Percentiles rank a stretch among this genome's conserved stretches.
Conservation (phyloP, 2,888 invertebrate species). For the Elegia similella region DNA sequence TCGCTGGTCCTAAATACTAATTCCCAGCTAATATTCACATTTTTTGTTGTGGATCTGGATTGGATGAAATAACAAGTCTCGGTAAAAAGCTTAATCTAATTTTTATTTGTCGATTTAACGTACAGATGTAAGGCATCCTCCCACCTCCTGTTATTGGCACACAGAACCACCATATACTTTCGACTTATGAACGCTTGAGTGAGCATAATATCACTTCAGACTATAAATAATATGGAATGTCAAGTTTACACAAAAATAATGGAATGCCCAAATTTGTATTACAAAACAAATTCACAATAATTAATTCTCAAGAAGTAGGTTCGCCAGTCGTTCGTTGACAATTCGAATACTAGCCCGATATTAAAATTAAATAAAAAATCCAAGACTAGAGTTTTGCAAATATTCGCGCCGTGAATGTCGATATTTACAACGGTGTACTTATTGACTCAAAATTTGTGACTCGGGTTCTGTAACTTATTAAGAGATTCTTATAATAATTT, state of each 20-base stretch:
- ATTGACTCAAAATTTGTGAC: constrained; percentile 67
- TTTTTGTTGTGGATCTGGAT: neutral
- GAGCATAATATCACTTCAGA: constrained; percentile 63
- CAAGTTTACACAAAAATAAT: constrained; percentile 45
- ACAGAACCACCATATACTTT: constrained; percentile 60
- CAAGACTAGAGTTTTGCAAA: constrained; percentile 76
- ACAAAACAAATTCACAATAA: constrained; percentile 28
- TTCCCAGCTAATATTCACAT: too few species aligned
- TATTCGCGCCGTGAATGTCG: constrained; percentile 69
- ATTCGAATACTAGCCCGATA: constrained; percentile 54
- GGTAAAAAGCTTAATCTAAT: constrained; percentile 76
- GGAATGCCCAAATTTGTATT: constrained; percentile 56
- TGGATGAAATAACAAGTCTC: constrained; percentile 48
- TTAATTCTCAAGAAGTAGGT: constrained; percentile 48
- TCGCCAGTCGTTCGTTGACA: constrained; percentile 50
- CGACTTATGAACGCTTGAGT: constrained; percentile 45
- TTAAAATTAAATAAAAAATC: constrained; percentile 60
- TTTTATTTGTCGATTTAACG: constrained; percentile 81
- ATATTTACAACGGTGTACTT: constrained; percentile 49
- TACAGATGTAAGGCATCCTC: constrained; percentile 78
- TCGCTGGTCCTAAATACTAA: too few species aligned
- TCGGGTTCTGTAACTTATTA: constrained; percentile 36
- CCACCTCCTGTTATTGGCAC: constrained; percentile 75
- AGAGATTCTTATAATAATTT: constrained; percentile 61
- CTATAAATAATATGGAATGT: constrained; percentile 68